phyloP scores from a whole-genome alignment of 2,797 vertebrate species.

The Pagetopsis macropterus region DNA sequence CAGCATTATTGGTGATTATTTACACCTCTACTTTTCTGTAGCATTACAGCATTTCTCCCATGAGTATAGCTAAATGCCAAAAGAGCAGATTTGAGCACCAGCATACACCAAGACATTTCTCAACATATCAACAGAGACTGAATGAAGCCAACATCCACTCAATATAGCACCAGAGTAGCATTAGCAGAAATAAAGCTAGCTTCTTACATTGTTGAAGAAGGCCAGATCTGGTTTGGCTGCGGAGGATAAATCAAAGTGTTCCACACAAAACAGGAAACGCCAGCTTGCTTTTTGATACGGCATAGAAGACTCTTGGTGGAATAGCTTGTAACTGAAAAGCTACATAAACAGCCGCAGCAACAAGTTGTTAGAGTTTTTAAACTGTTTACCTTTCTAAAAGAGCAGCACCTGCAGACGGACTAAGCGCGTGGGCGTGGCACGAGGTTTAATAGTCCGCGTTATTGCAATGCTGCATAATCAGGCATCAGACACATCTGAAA shows the following conservation, averaged over 20 bases:
- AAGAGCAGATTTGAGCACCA: background rate
- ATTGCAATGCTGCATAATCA: background rate
- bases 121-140: background rate
- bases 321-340: background rate
- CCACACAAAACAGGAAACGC: background rate
- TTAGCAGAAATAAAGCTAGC: background rate
- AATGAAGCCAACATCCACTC: background rate
- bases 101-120: background rate
- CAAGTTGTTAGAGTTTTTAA: background rate
- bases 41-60: background rate
- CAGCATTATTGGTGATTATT: background rate
- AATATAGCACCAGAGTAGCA: background rate
- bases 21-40: background rate
- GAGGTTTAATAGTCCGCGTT: background rate
- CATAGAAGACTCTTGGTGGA: background rate
- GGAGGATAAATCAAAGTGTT: background rate
- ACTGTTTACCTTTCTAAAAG: background rate
- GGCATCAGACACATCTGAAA: too few species aligned
- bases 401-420: too few species aligned
- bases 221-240: too few species aligned
- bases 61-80: background rate
- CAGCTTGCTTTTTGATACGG: background rate
- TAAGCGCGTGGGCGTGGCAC: background rate
- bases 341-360: background rate
- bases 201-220: background rate